These are phyloP conservation scores for Menidia menidia DNA, from an alignment of 2,797 vertebrate genomes.

Conservation along the genomic window DNA sequence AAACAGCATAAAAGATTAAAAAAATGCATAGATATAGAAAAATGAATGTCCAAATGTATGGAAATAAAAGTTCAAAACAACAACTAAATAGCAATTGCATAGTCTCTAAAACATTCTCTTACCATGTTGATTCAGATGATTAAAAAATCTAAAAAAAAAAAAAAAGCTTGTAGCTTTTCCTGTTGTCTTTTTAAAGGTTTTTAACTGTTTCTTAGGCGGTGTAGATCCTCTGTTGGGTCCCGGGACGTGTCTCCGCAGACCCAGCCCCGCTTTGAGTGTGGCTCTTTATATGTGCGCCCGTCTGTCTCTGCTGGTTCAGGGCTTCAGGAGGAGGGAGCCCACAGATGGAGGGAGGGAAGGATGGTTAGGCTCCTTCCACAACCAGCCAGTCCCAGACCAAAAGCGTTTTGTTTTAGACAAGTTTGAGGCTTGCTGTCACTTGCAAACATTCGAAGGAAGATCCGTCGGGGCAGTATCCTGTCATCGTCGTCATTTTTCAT, in stretches of 20 bases:
- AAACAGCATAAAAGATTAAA: no score
- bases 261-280: constrained; percentile 22
- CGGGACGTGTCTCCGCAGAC: constrained; percentile 75
- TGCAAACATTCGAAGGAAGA: not conserved
- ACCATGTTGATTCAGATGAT: constrained; percentile 62
- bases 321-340: constrained; percentile 14
- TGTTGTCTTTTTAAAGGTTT: not conserved
- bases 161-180: not conserved
- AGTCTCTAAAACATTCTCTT: constrained; percentile 16
- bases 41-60: no score
- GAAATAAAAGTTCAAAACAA: not conserved
- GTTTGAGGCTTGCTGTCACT: constrained; percentile 32
- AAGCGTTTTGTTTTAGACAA: constrained; percentile 20
- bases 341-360: constrained; percentile 13
- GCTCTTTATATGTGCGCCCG: constrained; percentile 65
- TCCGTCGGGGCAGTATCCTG: constrained; percentile 6
- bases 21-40: no score
- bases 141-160: not conserved
- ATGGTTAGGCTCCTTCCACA: constrained; percentile 9
- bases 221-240: constrained; percentile 50
- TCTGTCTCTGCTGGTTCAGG: constrained; percentile 8
- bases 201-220: not conserved
- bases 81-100: not conserved
- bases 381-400: constrained; percentile 1
- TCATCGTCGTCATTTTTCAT: constrained; percentile 4